phyloP scores from a whole-genome alignment of 1,140 invertebrate genomes.

The Solenopsis fugax region DNA sequence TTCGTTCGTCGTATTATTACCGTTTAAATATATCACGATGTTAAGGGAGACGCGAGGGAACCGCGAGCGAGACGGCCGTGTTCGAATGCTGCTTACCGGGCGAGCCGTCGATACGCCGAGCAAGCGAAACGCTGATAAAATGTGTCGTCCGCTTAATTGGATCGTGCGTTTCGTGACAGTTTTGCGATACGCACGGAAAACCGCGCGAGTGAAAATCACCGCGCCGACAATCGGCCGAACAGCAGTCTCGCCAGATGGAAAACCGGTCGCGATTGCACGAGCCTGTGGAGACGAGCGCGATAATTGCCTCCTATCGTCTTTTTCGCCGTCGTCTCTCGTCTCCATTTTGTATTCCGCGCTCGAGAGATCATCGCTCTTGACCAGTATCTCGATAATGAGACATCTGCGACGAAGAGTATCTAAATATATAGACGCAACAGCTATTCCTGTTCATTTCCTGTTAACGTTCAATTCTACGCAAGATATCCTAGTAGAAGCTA shows the following conservation, averaged over 20 bases:
- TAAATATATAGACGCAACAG: conserved; percentile 13
- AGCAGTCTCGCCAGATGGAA: conserved; percentile 44
- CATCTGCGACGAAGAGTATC: conserved; percentile 13
- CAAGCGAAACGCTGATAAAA: conserved; percentile 22
- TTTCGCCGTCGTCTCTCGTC: conserved; percentile 6
- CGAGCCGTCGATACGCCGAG: neutral
- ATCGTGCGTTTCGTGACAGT: conserved; percentile 38
- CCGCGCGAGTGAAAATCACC: conserved; percentile 35
- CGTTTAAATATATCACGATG: conserved; percentile 45
- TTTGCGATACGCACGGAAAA: conserved; percentile 15
- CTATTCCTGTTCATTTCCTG: conserved; percentile 32
- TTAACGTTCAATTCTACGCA: neutral
- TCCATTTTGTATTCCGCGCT: conserved; percentile 41
- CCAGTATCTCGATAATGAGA: conserved; percentile 44
- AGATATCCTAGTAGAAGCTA: neutral
- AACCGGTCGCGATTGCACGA: conserved; percentile 40
- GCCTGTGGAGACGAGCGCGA: conserved; percentile 34
- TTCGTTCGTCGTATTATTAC: conserved; percentile 61
- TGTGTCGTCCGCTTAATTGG: conserved; percentile 32
- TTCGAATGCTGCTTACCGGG: neutral
- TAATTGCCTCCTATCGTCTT: conserved; percentile 18
- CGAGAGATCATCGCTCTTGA: conserved; percentile 42
- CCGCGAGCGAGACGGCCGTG: neutral
- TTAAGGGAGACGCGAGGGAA: conserved; percentile 1
- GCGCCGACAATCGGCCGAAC: conserved; percentile 34